phyloP scores from a whole-genome alignment of 2,797 vertebrate species.

The Lithobates pipiens region DNA sequence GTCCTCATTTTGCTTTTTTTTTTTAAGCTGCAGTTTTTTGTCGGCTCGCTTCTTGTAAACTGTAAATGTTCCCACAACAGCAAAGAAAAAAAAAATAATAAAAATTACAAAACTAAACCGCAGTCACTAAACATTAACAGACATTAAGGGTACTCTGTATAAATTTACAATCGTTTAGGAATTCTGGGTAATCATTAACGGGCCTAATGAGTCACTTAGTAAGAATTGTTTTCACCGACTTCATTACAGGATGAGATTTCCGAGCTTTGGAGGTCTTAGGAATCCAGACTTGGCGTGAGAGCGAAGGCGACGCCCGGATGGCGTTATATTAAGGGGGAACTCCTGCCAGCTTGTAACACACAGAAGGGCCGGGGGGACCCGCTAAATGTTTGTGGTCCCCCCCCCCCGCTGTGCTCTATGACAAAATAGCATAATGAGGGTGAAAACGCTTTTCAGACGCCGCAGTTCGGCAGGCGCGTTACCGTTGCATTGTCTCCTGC shows the following conservation, averaged over 20 bases:
- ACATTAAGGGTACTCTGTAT: not conserved
- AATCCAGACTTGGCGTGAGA: not conserved
- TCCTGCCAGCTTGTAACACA: not conserved
- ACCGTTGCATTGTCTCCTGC: too few species aligned
- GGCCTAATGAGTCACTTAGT: not conserved
- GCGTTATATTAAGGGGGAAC: not conserved
- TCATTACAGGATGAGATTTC: too few species aligned
- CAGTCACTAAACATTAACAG: not conserved
- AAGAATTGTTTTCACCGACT: not conserved
- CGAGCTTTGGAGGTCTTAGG: too few species aligned
- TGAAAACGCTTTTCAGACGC: too few species aligned
- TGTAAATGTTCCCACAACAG: too few species aligned
- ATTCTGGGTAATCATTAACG: not conserved
- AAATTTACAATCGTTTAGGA: not conserved
- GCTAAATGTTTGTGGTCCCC: not conserved
- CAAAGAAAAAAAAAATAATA: not conserved
- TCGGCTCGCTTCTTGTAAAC: too few species aligned
- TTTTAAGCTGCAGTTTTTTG: not conserved
- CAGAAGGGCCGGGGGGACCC: too few species aligned
- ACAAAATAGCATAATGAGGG: too few species aligned
- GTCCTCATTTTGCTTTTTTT: not conserved
- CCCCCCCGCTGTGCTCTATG: too few species aligned
- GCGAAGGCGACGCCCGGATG: not conserved
- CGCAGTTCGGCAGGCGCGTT: too few species aligned
- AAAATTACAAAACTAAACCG: not conserved